These are phyloP conservation scores for Tillus elongatus DNA, from an alignment of 2,888 invertebrate species.

Conservation along the genomic window DNA sequence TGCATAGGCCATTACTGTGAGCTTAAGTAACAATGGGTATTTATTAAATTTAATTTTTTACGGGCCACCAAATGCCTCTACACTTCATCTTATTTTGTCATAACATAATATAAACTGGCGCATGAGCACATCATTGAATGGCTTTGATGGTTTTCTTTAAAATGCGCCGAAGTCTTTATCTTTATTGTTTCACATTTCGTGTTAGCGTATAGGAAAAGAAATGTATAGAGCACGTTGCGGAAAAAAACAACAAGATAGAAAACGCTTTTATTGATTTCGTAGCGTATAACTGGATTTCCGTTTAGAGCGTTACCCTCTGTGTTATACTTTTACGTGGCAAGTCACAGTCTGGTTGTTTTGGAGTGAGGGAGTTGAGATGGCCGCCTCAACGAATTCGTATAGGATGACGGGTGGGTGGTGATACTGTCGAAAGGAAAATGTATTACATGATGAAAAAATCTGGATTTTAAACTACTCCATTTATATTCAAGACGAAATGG, in stretches of 20 bases:
- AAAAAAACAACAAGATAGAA: conserved; percentile 31
- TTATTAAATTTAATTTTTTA: conserved; percentile 4
- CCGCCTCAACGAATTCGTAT: conserved; percentile 31
- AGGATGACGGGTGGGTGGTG: conserved; percentile 26
- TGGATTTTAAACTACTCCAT: no score
- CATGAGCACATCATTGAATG: conserved; percentile 36
- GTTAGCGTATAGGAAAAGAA: conserved; percentile 22
- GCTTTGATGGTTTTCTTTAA: conserved; percentile 28
- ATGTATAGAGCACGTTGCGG: conserved; percentile 23
- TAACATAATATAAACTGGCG: conserved; percentile 32
- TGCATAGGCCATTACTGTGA: no score
- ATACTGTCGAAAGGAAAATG: conserved; percentile 1
- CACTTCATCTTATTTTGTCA: conserved; percentile 13
- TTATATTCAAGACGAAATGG: no score
- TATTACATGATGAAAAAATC: background rate
- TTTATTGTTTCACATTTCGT: conserved; percentile 29
- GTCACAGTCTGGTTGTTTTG: conserved; percentile 29
- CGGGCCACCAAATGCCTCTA: background rate
- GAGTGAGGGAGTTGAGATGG: conserved; percentile 35
- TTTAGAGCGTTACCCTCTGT: conserved; percentile 31
- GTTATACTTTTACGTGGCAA: conserved; percentile 7
- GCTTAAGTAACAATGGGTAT: no score
- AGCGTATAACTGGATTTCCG: conserved; percentile 54
- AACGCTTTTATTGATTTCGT: conserved; percentile 61
- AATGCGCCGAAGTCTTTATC: conserved; percentile 30